Percentiles rank a stretch among this genome's conserved stretches.
phyloP scores from a whole-genome alignment of 2,888 invertebrate species.

The Tuberolachnus salignus region DNA sequence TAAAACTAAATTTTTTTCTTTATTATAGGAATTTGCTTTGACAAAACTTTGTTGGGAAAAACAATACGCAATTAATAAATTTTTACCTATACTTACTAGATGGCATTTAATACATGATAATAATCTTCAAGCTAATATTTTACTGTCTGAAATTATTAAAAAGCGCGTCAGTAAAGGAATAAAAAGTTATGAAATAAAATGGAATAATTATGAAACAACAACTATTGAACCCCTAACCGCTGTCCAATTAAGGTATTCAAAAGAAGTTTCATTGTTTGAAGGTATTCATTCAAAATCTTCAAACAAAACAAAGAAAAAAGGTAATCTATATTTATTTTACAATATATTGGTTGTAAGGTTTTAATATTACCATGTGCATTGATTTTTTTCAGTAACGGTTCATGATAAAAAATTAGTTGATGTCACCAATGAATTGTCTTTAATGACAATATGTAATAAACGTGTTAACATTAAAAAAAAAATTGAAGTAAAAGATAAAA shows the following conservation, averaged over 20 bases:
- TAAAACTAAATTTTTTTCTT: too few species aligned
- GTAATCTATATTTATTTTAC: constrained; percentile 18
- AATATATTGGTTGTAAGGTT: not conserved
- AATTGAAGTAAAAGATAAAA: not conserved
- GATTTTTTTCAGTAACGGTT: constrained; percentile 6
- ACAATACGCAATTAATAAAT: constrained; percentile 77
- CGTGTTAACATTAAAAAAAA: not conserved
- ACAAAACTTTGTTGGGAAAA: constrained; percentile 76
- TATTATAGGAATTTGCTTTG: constrained; percentile 69
- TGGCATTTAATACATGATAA: constrained; percentile 71
- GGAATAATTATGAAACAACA: constrained; percentile 66
- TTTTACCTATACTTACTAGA: constrained; percentile 76
- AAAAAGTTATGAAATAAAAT: constrained; percentile 75
- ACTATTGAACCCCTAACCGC: constrained; percentile 74
- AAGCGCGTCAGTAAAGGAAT: constrained; percentile 67
- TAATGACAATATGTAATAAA: constrained; percentile 28
- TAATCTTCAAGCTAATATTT: constrained; percentile 60
- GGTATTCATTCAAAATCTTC: constrained; percentile 65
- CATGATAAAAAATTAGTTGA: not conserved
- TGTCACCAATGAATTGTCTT: constrained; percentile 22
- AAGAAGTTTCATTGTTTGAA: constrained; percentile 69
- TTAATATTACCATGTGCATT: not conserved
- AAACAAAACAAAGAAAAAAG: constrained; percentile 34
- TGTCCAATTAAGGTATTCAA: constrained; percentile 70
- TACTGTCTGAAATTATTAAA: constrained; percentile 68